Evolutionary conservation across 2,797 vertebrate species (phyloP).

Genomic region (Galaxias olidus): DNA sequence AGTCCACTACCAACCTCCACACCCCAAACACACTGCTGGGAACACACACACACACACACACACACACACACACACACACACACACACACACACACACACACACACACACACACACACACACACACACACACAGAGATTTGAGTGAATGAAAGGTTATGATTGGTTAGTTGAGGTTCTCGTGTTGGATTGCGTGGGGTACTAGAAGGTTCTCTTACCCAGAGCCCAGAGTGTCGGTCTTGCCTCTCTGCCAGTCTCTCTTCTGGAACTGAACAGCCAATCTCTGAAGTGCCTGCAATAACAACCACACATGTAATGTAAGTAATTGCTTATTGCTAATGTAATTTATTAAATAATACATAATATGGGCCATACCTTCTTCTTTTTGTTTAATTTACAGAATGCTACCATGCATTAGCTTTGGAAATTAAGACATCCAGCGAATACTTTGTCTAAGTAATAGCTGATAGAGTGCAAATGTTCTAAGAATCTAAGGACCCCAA

Average conservation of each 20-base stretch:
- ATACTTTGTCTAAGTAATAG: no score
- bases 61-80: constrained; percentile 2
- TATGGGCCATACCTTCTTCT: no score
- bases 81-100: not conserved
- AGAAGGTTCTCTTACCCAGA: constrained; percentile 49
- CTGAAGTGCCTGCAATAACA: constrained; percentile 84
- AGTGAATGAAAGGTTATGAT: not conserved
- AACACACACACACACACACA: not conserved
- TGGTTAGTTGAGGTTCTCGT: not conserved
- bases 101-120: constrained; percentile 2
- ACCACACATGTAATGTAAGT: constrained; percentile 29
- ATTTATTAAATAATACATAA: no score
- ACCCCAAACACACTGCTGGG: constrained; percentile 77
- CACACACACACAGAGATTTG: not conserved
- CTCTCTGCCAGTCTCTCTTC: constrained; percentile 85
- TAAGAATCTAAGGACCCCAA: no score
- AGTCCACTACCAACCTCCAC: constrained; percentile 85
- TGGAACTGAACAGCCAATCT: constrained; percentile 83
- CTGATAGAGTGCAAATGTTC: no score
- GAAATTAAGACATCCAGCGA: no score
- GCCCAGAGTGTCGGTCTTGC: constrained; percentile 62
- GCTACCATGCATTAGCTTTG: no score
- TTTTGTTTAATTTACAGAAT: no score
- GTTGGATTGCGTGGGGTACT: not conserved
- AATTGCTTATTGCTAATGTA: no score